phyloP scores from a whole-genome alignment of 2,113 vertebrate species.

The Zosterops pallidus region DNA sequence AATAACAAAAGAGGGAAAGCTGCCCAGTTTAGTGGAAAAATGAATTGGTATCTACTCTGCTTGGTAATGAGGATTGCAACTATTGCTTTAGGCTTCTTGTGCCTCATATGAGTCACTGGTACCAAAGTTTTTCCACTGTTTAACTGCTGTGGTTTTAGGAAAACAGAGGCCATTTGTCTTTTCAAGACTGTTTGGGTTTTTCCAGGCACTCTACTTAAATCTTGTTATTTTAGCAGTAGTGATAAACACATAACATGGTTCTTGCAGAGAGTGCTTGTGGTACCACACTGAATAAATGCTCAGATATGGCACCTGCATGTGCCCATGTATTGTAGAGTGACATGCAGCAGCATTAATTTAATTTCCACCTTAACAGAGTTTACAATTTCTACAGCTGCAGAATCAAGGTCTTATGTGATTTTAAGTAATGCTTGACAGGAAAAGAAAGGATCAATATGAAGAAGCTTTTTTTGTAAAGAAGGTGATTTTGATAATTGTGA shows the following conservation, averaged over 20 bases:
- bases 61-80: neutral
- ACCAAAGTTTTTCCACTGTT: neutral
- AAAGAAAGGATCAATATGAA: neutral
- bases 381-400: neutral
- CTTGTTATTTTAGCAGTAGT: conserved; percentile 24
- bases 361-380: neutral
- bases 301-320: neutral
- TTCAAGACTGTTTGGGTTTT: neutral
- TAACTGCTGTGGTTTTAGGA: neutral
- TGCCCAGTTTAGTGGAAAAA: neutral
- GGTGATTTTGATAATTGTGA: neutral
- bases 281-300: neutral
- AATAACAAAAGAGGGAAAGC: neutral
- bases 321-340: neutral
- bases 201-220: neutral
- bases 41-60: neutral
- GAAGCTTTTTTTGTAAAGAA: neutral
- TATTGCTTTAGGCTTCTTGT: neutral
- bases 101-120: neutral
- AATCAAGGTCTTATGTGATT: neutral
- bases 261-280: neutral
- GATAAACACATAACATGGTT: neutral
- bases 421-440: neutral
- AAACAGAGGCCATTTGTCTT: neutral
- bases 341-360: neutral